Conservation (phyloP, 2,888 invertebrate genomes). For the Ditylenchus weischeri region DNA sequence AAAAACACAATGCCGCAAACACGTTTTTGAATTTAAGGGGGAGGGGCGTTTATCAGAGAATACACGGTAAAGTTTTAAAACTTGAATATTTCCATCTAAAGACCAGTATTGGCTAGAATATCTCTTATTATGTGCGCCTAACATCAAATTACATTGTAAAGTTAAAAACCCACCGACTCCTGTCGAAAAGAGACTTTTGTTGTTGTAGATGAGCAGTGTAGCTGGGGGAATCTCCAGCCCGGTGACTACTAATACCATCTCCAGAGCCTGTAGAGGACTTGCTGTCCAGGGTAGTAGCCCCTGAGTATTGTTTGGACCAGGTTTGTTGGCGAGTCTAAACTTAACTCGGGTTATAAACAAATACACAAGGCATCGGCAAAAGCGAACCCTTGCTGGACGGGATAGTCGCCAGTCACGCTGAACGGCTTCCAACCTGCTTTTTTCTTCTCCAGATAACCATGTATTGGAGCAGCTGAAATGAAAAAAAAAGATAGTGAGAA, state of each 20-base stretch:
- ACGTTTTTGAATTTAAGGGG: no score
- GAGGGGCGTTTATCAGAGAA: no score
- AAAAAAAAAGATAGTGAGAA: neutral
- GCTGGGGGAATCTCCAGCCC: slow-evolving; percentile 14
- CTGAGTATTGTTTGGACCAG: slow-evolving; percentile 9
- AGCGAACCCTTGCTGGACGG: slow-evolving; percentile 40
- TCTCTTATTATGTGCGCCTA: no score
- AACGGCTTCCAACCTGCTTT: slow-evolving; percentile 54
- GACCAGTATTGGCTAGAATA: no score
- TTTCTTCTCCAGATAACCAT: slow-evolving; percentile 48
- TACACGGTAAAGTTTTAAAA: no score
- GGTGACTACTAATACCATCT: slow-evolving; percentile 4
- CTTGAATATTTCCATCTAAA: no score
- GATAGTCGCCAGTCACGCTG: slow-evolving; percentile 55
- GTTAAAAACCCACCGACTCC: slow-evolving; percentile 27
- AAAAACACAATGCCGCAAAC: no score
- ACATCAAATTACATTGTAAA: no score
- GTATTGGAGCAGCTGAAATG: slow-evolving; percentile 19
- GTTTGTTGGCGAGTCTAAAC: slow-evolving; percentile 13
- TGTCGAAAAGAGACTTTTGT: slow-evolving; percentile 29
- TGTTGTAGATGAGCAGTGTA: neutral
- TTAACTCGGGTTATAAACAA: neutral
- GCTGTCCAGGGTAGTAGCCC: neutral
- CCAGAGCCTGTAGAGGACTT: neutral
- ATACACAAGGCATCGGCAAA: neutral